Conservation (phyloP, 2,113 vertebrate species). For the Cyphomyrus plagiostoma region DNA sequence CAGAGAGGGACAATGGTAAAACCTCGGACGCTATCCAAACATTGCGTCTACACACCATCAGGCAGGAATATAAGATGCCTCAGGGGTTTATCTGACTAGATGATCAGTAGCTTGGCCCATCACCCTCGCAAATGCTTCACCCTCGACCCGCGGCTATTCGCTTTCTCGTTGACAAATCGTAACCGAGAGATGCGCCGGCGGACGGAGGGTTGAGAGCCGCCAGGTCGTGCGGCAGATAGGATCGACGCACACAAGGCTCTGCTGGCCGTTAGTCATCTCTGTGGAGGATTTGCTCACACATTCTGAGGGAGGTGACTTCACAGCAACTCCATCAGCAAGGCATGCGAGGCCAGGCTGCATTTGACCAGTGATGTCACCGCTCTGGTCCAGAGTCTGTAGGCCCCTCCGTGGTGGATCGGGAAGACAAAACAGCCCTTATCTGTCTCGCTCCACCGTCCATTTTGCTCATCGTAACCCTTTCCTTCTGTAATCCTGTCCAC, state of each 20-base stretch:
- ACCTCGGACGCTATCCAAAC: not conserved
- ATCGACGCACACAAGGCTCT: not conserved
- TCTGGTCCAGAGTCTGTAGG: not conserved
- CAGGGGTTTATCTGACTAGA: not conserved
- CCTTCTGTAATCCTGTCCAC: not conserved
- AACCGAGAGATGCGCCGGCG: no score
- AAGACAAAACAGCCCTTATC: not conserved
- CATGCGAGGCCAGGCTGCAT: constrained; percentile 20
- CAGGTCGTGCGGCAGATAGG: not conserved
- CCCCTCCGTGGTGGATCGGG: not conserved
- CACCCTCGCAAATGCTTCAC: not conserved
- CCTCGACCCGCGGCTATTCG: not conserved
- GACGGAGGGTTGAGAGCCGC: not conserved
- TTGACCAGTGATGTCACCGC: constrained; percentile 28
- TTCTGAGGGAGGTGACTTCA: constrained; percentile 30
- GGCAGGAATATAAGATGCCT: not conserved
- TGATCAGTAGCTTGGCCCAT: not conserved
- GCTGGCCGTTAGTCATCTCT: constrained; percentile 6
- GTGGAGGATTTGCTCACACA: not conserved
- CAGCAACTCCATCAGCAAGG: constrained; percentile 19
- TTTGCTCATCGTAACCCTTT: not conserved
- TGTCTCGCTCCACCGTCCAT: not conserved
- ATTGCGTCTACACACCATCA: not conserved
- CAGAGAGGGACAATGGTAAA: not conserved
- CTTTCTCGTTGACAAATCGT: not conserved